Conservation (phyloP, 2,888 invertebrate genomes). For the Zygothrica quintamaculata region DNA sequence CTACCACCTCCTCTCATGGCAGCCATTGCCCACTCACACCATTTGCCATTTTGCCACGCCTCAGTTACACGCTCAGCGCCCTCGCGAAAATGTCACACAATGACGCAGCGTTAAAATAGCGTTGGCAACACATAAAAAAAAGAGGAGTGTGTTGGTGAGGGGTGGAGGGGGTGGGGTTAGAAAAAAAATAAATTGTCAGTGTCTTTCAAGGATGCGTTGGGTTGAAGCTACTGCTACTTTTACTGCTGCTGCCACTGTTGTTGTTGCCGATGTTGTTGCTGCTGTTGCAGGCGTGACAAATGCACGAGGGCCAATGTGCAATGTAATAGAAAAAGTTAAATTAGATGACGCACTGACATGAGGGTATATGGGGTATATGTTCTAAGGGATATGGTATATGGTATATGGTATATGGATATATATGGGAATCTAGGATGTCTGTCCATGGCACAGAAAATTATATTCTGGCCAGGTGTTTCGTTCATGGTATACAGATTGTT, state of each 20-base stretch:
- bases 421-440: neutral
- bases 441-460: neutral
- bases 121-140: constrained; percentile 33
- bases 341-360: constrained; percentile 71
- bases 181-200: constrained; percentile 52
- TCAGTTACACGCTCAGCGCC: constrained; percentile 17
- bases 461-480: neutral
- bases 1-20: neutral
- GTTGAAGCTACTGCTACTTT: constrained; percentile 5
- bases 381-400: neutral
- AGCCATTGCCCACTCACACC: neutral
- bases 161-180: neutral
- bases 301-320: constrained; percentile 68
- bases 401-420: neutral
- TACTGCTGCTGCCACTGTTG: neutral
- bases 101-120: constrained; percentile 74
- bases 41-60: constrained; percentile 13
- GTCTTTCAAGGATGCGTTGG: constrained; percentile 65
- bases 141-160: no score
- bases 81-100: constrained; percentile 73
- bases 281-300: constrained; percentile 62
- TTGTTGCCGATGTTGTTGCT: constrained; percentile 23
- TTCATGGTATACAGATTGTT: no score
- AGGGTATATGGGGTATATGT: constrained; percentile 9
- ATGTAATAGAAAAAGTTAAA: constrained; percentile 80